Percentiles rank a stretch among this genome's conserved stretches.
Conservation (phyloP, 1,140 invertebrate genomes). For the Lordiphosa stackelbergi region DNA sequence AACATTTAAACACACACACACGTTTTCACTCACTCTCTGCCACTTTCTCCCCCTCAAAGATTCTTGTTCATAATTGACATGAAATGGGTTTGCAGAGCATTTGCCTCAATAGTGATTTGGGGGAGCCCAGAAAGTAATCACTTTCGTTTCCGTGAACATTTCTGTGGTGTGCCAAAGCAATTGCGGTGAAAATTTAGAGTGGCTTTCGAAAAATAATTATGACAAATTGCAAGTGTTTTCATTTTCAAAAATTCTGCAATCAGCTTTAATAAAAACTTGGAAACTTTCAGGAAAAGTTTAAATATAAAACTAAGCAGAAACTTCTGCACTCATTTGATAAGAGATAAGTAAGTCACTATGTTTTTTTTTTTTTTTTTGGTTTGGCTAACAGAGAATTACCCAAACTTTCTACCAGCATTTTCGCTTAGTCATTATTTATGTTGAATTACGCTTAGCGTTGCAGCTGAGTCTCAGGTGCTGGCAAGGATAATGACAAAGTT, state of each 20-base stretch:
- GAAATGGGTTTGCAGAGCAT: not conserved
- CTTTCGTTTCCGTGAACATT: conserved; percentile 42
- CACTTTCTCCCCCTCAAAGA: conserved; percentile 18
- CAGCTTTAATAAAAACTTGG: no score
- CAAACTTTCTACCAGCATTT: conserved; percentile 24
- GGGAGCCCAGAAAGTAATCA: conserved; percentile 27
- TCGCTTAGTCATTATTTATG: conserved; percentile 9
- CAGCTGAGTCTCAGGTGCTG: conserved; percentile 23
- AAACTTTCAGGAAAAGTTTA: not conserved
- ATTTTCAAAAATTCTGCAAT: no score
- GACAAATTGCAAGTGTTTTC: no score
- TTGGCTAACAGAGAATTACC: not conserved
- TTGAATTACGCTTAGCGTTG: conserved; percentile 18
- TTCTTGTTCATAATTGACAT: conserved; percentile 43
- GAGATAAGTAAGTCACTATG: no score
- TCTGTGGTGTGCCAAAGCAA: conserved; percentile 19
- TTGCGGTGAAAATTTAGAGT: conserved; percentile 9
- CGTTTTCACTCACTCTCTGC: no score
- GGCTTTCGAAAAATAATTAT: conserved; percentile 23
- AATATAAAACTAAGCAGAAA: not conserved
- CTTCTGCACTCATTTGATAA: not conserved
- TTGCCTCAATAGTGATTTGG: no score
- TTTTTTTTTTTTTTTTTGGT: no score
- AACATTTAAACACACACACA: no score
- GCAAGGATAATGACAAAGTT: conserved; percentile 37